phyloP scores from a whole-genome alignment of 1,140 invertebrate species.

The Bombus breviceps region DNA sequence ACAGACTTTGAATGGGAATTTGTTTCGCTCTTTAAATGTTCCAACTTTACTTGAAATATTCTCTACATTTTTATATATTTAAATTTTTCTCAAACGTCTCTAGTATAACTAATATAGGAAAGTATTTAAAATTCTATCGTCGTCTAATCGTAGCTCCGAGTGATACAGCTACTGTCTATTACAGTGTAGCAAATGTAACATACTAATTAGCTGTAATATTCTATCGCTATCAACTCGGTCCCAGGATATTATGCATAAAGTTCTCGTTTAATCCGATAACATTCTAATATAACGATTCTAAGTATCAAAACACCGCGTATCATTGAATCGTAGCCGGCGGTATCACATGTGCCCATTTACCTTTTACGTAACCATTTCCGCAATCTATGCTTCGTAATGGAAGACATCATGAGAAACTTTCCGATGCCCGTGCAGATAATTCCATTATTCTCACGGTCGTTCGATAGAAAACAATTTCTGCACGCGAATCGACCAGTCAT shows the following conservation, averaged over 20 bases:
- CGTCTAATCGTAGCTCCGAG: neutral
- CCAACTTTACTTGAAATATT: too few relatives aligned
- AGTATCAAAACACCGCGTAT: neutral
- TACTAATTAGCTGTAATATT: neutral
- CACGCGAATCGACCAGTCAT: neutral
- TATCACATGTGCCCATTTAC: neutral
- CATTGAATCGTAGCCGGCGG: neutral
- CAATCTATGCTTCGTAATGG: slow-evolving; percentile 29
- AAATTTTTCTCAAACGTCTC: neutral
- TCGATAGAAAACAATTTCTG: slow-evolving; percentile 19
- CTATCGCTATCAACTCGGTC: neutral
- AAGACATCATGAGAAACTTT: slow-evolving; percentile 1
- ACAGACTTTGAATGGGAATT: too few relatives aligned
- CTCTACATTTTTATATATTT: neutral
- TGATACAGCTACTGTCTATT: neutral
- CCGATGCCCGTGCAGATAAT: slow-evolving; percentile 19
- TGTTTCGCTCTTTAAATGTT: too few relatives aligned
- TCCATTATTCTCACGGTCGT: slow-evolving; percentile 33
- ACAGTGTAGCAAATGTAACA: neutral
- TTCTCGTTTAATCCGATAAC: neutral
- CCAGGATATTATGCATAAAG: neutral
- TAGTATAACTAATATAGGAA: too few relatives aligned
- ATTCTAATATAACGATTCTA: neutral
- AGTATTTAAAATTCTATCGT: neutral
- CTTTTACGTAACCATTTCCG: slow-evolving; percentile 18